phyloP scores from a whole-genome alignment of 2,113 vertebrate genomes.

The Spermophilus dauricus region DNA sequence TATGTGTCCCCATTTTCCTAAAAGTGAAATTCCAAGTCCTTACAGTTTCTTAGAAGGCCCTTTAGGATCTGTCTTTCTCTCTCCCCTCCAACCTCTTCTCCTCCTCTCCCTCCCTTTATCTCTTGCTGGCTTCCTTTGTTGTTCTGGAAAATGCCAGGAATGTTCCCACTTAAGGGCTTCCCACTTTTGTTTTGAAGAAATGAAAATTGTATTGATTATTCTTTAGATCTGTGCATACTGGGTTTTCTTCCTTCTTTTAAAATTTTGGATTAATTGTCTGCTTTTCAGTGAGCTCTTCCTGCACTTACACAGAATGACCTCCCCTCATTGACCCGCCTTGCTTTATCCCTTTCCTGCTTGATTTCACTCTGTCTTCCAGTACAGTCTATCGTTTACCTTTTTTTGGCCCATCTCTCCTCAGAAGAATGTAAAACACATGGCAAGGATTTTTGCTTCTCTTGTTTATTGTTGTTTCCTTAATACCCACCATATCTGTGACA shows the following conservation, averaged over 20 bases:
- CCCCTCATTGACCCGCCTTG: neutral
- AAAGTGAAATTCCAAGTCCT: neutral
- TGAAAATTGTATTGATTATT: neutral
- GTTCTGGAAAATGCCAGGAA: neutral
- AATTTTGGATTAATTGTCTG: neutral
- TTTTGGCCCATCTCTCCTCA: neutral
- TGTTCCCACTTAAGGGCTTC: neutral
- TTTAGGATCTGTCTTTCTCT: too few species aligned
- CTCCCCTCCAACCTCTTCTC: neutral
- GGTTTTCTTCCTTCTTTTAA: neutral
- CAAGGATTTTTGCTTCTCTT: neutral
- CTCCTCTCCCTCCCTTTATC: neutral
- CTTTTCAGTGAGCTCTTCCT: neutral
- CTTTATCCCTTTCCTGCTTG: neutral
- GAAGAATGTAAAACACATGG: neutral
- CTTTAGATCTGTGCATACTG: neutral
- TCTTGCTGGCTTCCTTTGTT: neutral
- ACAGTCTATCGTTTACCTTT: neutral
- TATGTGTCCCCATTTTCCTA: neutral
- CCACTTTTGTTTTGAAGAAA: too few species aligned
- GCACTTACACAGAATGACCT: neutral
- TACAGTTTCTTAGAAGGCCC: neutral
- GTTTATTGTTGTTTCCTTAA: neutral
- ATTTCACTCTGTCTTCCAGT: neutral
- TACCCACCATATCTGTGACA: neutral